Base-by-base conservation (phyloP, 1,140 invertebrate genomes). In the Drosophila rhopaloa region DNA sequence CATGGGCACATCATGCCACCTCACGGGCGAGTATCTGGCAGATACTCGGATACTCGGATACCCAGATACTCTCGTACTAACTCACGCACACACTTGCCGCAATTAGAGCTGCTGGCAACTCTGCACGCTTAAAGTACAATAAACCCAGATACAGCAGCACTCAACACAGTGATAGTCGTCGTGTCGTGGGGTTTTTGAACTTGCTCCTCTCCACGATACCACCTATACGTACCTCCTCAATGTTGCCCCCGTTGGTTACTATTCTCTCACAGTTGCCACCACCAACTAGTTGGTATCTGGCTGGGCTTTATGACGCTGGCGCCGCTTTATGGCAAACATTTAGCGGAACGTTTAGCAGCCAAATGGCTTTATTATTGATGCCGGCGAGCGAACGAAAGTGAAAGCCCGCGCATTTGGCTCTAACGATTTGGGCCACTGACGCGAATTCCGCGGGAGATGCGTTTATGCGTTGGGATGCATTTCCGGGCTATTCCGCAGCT, bases 361-460 rank as follows among this genome's bases (percentile, higher is more conserved):
- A 76, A 88, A 88, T 88, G 84, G 60, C 62, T 86, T 83, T 76
- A 86, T 83, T 86, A 85, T 75, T 79, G 83, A 88, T 82, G 79
- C 58, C 57, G 68, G 16, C 56, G 32, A 47, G 57, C 43, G n/a
- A 37, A 43, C 48, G 46, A 86, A 89, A 86, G 83, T 73, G 83
- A 88, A 86, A 86, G 79, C 32, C 81, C 46, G 29, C 13, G 38
- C 54, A 53, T 58, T 66, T 51, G 71, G 48, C 53, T 51, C 32
- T 5, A 54, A 24, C 40, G 72, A 53, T 57, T 57, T 75, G 51
- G 55, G 66, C 47, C 47, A 53, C 16, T 41, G 35, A 2, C 13
- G 51, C 19, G 67, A 37, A 14, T 63, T 43, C 51, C 27, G 14
- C 29, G 16, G 27, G 1, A 32, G 29, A 27, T 24, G 16, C n/a